A percentile compares a stretch with the other conserved stretches of the same genome.
These are phyloP conservation scores for Sialia sialis DNA, from an alignment of 2,113 vertebrate genomes.

Conservation along the genomic window DNA sequence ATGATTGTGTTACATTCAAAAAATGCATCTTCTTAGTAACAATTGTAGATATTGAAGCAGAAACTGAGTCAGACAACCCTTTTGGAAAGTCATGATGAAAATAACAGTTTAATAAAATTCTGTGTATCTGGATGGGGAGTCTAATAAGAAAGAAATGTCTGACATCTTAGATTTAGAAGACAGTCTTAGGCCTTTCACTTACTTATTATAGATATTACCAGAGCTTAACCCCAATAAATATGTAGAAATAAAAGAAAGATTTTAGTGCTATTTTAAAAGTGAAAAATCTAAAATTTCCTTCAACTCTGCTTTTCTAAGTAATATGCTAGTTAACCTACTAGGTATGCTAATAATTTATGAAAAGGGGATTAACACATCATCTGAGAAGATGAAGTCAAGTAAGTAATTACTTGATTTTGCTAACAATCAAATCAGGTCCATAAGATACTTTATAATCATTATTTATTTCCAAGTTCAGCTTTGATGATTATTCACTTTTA, in stretches of 20 bases:
- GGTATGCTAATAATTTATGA: background rate
- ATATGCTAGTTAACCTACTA: background rate
- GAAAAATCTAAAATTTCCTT: background rate
- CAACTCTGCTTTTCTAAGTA: background rate
- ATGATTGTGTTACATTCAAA: background rate
- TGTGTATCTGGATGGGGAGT: background rate
- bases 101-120: background rate
- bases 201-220: background rate
- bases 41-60: background rate
- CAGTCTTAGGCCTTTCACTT: background rate
- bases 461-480: background rate
- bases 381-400: background rate
- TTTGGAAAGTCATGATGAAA: background rate
- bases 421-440: background rate
- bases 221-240: background rate
- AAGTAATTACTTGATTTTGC: background rate
- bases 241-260: background rate
- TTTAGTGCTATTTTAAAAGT: background rate
- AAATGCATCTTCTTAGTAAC: background rate
- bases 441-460: background rate
- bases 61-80: background rate
- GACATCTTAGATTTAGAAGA: background rate
- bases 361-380: background rate
- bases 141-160: background rate
- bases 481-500: background rate